Evolutionary conservation across 1,140 invertebrate genomes (phyloP).

Genomic region (Phymastichus coffea): DNA sequence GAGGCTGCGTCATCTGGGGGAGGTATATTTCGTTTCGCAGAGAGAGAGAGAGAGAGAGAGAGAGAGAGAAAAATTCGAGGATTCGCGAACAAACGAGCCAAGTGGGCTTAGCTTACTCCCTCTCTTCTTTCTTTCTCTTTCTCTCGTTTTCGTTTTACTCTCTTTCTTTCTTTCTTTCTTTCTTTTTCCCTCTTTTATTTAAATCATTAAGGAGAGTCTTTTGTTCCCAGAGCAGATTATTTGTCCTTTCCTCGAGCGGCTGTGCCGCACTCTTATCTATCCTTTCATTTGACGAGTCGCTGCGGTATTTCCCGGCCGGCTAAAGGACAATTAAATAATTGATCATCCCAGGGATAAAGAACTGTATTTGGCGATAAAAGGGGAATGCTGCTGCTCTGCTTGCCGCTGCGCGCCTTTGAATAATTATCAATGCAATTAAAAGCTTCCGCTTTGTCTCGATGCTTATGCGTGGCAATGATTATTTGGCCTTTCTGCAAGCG

Average conservation of each 20-base stretch:
- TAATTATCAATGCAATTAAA: no score
- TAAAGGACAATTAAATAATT: conserved; percentile 25
- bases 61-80: conserved; percentile 22
- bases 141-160: not conserved
- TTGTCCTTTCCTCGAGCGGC: conserved; percentile 5
- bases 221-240: conserved; percentile 21
- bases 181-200: conserved; percentile 18
- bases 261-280: conserved; percentile 13
- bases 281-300: conserved; percentile 1
- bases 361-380: not conserved
- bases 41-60: not conserved
- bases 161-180: not conserved
- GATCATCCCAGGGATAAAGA: conserved; percentile 1
- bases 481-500: no score
- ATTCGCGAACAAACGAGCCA: conserved; percentile 28
- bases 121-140: conserved; percentile 30
- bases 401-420: no score
- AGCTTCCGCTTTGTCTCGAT: no score
- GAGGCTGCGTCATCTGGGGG: not conserved
- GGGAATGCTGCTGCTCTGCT: not conserved
- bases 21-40: conserved; percentile 19
- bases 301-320: not conserved
- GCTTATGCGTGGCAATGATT: no score
- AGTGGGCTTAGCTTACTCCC: conserved; percentile 16
- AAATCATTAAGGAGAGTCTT: conserved; percentile 29